Evolutionary conservation across 2,113 vertebrate genomes (phyloP).

Genomic region (Hemicordylus capensis): DNA sequence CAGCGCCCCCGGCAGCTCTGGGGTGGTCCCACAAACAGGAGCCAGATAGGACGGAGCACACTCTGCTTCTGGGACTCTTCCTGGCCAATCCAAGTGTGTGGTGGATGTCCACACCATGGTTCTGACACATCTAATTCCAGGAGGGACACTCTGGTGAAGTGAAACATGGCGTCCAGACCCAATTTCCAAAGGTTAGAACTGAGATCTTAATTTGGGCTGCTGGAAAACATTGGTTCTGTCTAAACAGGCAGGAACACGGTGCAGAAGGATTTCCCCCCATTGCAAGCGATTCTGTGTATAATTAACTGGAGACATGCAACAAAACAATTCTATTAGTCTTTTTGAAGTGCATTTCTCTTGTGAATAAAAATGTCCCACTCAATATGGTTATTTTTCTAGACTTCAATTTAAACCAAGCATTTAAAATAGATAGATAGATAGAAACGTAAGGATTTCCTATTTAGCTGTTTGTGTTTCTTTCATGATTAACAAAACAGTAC

Average conservation of each 20-base stretch:
- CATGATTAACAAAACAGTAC: slow-evolving; percentile 41
- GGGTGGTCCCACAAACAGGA: background rate
- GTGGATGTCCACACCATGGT: background rate
- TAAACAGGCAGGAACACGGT: slow-evolving; percentile 59
- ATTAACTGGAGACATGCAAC: slow-evolving; percentile 73
- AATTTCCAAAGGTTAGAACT: slow-evolving; percentile 55
- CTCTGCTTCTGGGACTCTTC: background rate
- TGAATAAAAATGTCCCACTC: slow-evolving; percentile 66
- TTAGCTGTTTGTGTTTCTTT: slow-evolving; percentile 49
- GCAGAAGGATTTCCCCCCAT: slow-evolving; percentile 68
- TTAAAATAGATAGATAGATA: slow-evolving; percentile 31
- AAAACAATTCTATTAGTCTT: slow-evolving; percentile 73
- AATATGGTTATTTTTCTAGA: slow-evolving; percentile 50
- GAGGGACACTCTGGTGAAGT: background rate
- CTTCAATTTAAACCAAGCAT: slow-evolving; percentile 62
- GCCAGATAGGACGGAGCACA: too few relatives aligned
- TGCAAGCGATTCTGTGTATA: slow-evolving; percentile 74
- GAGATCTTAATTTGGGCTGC: slow-evolving; percentile 51
- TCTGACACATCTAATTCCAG: slow-evolving; percentile 1
- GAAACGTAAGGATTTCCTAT: slow-evolving; percentile 29
- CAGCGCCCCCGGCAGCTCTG: too few relatives aligned
- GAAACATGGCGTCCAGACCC: slow-evolving; percentile 14
- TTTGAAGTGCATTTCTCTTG: slow-evolving; percentile 68
- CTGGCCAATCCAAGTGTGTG: background rate
- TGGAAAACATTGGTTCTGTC: slow-evolving; percentile 53